A percentile compares a stretch with the other conserved stretches of the same genome.
Conservation (phyloP, 2,797 vertebrate species). For the Amniataba percoides region DNA sequence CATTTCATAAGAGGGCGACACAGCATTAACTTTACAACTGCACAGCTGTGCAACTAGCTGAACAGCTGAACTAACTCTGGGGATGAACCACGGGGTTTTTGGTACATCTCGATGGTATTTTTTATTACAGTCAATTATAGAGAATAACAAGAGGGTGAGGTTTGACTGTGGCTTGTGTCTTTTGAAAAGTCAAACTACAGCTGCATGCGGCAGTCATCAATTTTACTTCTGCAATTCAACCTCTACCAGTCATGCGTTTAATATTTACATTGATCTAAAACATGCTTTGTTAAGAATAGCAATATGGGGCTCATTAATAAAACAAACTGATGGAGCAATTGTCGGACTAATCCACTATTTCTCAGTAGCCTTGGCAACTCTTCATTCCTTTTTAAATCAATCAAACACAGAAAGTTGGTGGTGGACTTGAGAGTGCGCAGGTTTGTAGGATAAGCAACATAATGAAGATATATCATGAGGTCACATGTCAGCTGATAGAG, state of each 20-base stretch:
- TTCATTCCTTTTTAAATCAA: slow-evolving; percentile 27
- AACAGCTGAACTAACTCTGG: not conserved
- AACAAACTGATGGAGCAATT: slow-evolving; percentile 13
- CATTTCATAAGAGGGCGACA: slow-evolving; percentile 16
- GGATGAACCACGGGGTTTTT: not conserved
- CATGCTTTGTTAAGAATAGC: slow-evolving; percentile 1
- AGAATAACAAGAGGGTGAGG: not conserved
- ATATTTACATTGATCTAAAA: slow-evolving; percentile 3
- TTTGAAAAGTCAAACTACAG: not conserved
- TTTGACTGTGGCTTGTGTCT: not conserved
- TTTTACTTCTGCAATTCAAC: not conserved
- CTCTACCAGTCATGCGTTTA: slow-evolving; percentile 1
- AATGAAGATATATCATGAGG: not conserved
- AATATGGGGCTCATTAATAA: slow-evolving; percentile 10
- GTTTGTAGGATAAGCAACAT: not conserved
- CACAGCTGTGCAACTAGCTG: not conserved
- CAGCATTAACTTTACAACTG: not conserved
- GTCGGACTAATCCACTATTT: slow-evolving; percentile 19
- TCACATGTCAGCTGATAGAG: not conserved
- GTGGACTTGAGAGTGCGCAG: not conserved
- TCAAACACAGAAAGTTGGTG: not conserved
- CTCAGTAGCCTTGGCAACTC: not conserved
- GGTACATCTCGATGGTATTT: not conserved
- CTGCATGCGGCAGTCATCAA: not conserved
- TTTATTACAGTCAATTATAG: not conserved